phyloP scores from a whole-genome alignment of 2,797 vertebrate species.

The Sebastes nivosus region DNA sequence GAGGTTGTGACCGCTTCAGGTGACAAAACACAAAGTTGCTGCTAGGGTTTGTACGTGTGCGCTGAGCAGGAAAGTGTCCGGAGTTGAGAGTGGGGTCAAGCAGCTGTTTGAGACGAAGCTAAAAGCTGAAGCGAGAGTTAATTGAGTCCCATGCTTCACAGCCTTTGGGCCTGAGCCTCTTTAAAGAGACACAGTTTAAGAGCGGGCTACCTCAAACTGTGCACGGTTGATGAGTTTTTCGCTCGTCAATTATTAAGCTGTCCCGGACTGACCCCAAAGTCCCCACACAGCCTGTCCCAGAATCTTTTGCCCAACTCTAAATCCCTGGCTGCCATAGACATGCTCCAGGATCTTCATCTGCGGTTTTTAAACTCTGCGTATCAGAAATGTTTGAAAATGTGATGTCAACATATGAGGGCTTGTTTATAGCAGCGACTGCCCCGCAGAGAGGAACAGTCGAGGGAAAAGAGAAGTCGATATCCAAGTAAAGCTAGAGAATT shows the following conservation, averaged over 20 bases:
- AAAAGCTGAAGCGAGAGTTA: constrained; percentile 78
- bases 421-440: constrained; percentile 65
- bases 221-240: constrained; percentile 76
- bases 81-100: constrained; percentile 57
- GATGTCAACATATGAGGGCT: constrained; percentile 57
- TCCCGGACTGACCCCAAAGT: constrained; percentile 60
- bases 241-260: constrained; percentile 78
- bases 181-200: constrained; percentile 58
- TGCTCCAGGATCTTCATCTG: constrained; percentile 34
- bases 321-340: constrained; percentile 14
- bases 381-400: constrained; percentile 55
- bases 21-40: constrained; percentile 48
- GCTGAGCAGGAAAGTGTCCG: constrained; percentile 65
- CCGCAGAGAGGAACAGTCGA: constrained; percentile 45
- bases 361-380: constrained; percentile 20
- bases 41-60: constrained; percentile 59
- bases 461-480: constrained; percentile 49
- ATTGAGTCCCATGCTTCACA: constrained; percentile 83
- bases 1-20: constrained; percentile 45
- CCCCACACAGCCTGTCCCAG: constrained; percentile 21
- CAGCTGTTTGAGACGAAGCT: constrained; percentile 59
- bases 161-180: constrained; percentile 68
- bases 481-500: constrained; percentile 66
- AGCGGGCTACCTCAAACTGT: constrained; percentile 60
- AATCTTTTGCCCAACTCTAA: constrained; percentile 21